Evolutionary conservation across 1,140 invertebrate genomes (phyloP), one percentile per base, ranked within the genome.

Genomic region (Aphelenchoides besseyi): DNA sequence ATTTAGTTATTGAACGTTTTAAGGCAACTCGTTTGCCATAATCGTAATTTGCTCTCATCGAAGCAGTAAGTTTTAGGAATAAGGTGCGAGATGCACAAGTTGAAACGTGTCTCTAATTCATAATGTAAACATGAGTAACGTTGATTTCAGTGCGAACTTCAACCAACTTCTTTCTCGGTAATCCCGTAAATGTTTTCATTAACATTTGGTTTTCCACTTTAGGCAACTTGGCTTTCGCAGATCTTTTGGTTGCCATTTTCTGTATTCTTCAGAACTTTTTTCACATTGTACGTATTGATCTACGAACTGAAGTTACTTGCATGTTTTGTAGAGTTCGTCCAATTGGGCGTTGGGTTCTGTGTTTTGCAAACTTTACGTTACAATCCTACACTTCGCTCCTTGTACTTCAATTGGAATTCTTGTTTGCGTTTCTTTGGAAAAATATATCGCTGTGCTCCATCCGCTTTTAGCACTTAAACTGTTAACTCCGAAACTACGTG

Each of bases 201-300:
- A 5, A 41, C 5, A 41, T 41, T 5, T 8, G n/a, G 37, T 41
- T 41, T 41, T 41, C 5, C 5, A n/a, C n/a, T 8, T 59, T 59
- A 8, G 32, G 33, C 3, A 79, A 79, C 62, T 68, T 79, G 9
- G 81, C 81, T 8, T 67, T 78, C 16, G 81, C 81, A 29, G 81
- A 82, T 62, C 68, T 82, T 12, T 70, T 84, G 3, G 80, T 81
- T 9, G 74, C 79, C 0, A 61, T 81, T 37, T 81, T 81, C 68
- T 81, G 79, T 57, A 81, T 82, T 36, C 68, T 82, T 16, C 82
- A 82, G 64, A 82, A 82, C 61, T 82, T 84, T 79, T 74, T 84
- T 35, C 81, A 82, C 54, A 71, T 82, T n/a, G 74, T 82, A 54
- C 76, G 75, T 63, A 80, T 70, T 23, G n/a, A n/a, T n/a, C n/a